phyloP scores from a whole-genome alignment of 2,113 vertebrate genomes.

The Lepus timidus region DNA sequence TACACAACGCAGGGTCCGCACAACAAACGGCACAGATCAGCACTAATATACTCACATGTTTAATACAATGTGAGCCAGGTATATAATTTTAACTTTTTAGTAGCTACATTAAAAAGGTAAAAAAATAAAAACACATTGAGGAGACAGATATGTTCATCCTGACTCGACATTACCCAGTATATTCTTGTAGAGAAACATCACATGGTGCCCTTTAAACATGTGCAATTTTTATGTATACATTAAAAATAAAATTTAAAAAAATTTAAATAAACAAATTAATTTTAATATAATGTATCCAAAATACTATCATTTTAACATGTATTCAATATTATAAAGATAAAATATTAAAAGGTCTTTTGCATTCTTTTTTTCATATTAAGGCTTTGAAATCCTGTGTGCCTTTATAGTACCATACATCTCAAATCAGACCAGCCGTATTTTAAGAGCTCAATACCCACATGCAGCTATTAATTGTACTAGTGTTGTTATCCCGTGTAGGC shows the following conservation, averaged over 20 bases:
- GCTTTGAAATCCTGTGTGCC: not conserved
- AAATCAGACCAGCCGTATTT: not conserved
- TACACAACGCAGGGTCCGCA: not conserved
- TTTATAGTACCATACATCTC: not conserved
- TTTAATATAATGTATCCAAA: slow-evolving; percentile 52
- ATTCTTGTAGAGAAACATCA: no score
- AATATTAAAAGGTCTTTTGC: not conserved
- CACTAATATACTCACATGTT: not conserved
- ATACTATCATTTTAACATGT: slow-evolving; percentile 13
- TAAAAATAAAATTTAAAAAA: no score
- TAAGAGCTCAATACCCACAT: not conserved
- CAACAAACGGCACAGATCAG: not conserved
- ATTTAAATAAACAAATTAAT: not conserved
- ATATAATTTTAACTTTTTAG: not conserved
- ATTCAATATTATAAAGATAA: slow-evolving; percentile 37
- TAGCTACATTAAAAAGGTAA: not conserved
- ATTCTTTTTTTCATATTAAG: slow-evolving; percentile 7
- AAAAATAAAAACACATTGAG: no score
- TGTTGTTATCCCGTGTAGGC: not conserved
- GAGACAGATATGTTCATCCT: no score
- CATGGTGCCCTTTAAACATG: no score
- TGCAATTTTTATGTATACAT: no score
- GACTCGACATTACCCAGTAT: no score
- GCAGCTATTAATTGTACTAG: not conserved
- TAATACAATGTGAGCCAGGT: not conserved